Evolutionary conservation across 2,888 invertebrate species (phyloP).

Genomic region (Chaitophorus viminalis): DNA sequence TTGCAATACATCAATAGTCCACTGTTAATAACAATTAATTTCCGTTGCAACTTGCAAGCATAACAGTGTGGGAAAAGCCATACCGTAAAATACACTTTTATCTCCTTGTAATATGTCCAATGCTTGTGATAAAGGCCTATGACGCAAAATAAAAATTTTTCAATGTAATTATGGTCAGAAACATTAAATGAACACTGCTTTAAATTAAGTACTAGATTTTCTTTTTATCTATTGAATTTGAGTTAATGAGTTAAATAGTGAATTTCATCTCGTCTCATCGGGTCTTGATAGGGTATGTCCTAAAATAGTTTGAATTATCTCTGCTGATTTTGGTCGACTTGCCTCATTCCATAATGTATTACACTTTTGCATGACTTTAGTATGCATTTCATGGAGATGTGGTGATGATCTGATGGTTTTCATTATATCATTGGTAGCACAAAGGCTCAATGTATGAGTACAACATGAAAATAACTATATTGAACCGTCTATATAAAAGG

Average conservation of each 20-base stretch:
- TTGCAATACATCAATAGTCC: too few relatives aligned
- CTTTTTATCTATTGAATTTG: conserved; percentile 41
- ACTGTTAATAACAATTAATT: too few relatives aligned
- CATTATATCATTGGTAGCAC: conserved; percentile 26
- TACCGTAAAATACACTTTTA: too few relatives aligned
- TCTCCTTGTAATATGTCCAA: too few relatives aligned
- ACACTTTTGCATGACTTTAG: conserved; percentile 38
- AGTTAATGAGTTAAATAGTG: conserved; percentile 53
- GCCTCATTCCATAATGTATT: conserved; percentile 18
- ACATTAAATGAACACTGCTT: too few relatives aligned
- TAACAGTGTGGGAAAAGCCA: too few relatives aligned
- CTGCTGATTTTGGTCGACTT: conserved; percentile 30
- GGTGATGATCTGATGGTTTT: conserved; percentile 24
- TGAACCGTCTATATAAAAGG: too few relatives aligned
- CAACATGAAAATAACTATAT: too few relatives aligned
- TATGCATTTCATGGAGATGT: conserved; percentile 28
- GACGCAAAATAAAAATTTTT: conserved; percentile 54
- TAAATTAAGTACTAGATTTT: conserved; percentile 40
- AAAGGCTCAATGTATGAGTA: too few relatives aligned
- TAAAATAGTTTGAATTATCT: conserved; percentile 47
- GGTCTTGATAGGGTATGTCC: conserved; percentile 50
- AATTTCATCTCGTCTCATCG: conserved; percentile 48
- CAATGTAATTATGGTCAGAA: conserved; percentile 53
- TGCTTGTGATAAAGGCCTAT: conserved; percentile 47
- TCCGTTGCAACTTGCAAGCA: too few relatives aligned